Base-by-base conservation (phyloP, 2,113 vertebrate genomes). In the Takifugu bimaculatus region DNA sequence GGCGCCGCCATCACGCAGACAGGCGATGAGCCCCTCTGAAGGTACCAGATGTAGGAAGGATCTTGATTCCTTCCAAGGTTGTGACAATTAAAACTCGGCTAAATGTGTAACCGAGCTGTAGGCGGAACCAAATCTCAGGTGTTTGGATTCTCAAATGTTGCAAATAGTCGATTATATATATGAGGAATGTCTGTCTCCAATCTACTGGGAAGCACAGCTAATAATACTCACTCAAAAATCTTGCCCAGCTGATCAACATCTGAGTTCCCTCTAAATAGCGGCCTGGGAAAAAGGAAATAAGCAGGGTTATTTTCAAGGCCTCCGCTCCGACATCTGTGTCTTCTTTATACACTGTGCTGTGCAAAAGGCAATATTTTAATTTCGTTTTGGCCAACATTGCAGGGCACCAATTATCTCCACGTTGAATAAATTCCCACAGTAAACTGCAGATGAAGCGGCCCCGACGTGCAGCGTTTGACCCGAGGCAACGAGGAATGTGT, bases 221-320 rank as follows among this genome's bases (percentile, higher is more conserved):
- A 28, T 20, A 29, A 60, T 91, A 97, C 96, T 97, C 89, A 99
- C 96, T 99, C 96, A 86, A 99, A 94, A 82, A 99, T 98, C 90
- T 98, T 99, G 85, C 95, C 95, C 87, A 99, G 92, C 71, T 99
- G 96, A 91, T 99, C 95, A 66, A 98, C 95, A 90, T 99, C 96
- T 48, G 96, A 99, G 85, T 92, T 98, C 80, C 96, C 96, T 85
- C 94, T 93, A 89, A 99, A 98, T 72, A 99, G 93, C 45, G 96
- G 94, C 85, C 96, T 93, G 91, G 72, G 63, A 78, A 54, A 77
- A 91, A 91, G 61, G 85, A 87, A 50, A 65, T 9, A 61, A 52
- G 68, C 54, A 54, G 20, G 35, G 20, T 28, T 13, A 74, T 14
- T 65, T 65, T 11, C 35, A 39, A 39, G 26, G 70, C 45, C 44